Evolutionary conservation across 1,140 invertebrate species (phyloP), one percentile per base, ranked within the genome.

Genomic region (Probaryconus sp.): DNA sequence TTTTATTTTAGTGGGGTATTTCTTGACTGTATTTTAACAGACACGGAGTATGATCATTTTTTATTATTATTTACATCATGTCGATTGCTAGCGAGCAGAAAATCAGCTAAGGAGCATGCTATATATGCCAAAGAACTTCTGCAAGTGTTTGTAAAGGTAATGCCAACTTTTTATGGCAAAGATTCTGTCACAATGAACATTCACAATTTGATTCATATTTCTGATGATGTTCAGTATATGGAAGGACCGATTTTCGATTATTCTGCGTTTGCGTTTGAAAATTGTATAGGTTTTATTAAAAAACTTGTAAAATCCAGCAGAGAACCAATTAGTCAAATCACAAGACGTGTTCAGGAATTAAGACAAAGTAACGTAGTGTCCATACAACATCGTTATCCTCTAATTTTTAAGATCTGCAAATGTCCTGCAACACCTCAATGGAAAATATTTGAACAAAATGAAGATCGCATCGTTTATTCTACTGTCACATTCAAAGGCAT

Each of bases 121-220:
- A 16, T 47, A 20, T 71, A 76, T 68, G 72, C 72, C 1, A 64
- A 68, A 14, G 4, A 35, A 5, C 45, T 78, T 37, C 37, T 81
- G n/a, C 26, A 40, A 37, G 53, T 35, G 28, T 78, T 81, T 55
- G 70, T 79, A 28, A 7, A 21, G 24, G 55, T 76, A 53, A 20
- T 75, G 42, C 73, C 76, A 42, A 58, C 26, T 10, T 42, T 70
- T 2, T 76, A 70, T 50, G 75, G 75, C 0, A 31, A 26, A 5
- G 21, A 65, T 55, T 73, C 42, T 30, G 63, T 69, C 45, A 63
- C 64, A 0, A 30, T 75, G 9, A 75, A 63, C 42, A 58, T 75
- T 16, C 70, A 79, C 47, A 75, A 76, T 63, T 21, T 78, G 0
- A 69, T 67, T 30, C 69, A 78, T 24, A 18, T 73, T n/a, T 13